Conservation (phyloP, 2,797 vertebrate genomes). For the Xiphophorus birchmanni region DNA sequence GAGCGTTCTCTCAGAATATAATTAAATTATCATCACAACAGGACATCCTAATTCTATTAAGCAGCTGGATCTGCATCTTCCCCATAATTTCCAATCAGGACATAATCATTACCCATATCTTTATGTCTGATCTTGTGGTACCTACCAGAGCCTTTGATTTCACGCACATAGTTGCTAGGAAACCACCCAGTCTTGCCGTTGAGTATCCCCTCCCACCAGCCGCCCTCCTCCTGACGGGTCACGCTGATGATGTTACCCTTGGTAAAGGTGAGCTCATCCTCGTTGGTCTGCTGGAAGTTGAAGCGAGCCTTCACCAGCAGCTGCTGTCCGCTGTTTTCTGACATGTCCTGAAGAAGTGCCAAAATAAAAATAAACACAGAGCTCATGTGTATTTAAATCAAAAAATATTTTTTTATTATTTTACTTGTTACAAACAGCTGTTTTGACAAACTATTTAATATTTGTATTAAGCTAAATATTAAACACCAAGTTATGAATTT, state of each 20-base stretch:
- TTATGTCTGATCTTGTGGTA: constrained; percentile 28
- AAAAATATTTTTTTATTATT: not conserved
- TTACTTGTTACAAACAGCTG: not conserved
- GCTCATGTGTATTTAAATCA: not conserved
- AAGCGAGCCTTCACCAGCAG: constrained; percentile 94
- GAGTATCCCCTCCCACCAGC: constrained; percentile 96
- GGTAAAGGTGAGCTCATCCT: constrained; percentile 95
- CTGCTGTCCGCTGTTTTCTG: constrained; percentile 91
- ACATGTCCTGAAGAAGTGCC: constrained; percentile 89
- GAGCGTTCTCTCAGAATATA: not conserved
- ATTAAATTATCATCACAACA: not conserved
- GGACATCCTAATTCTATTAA: constrained; percentile 6
- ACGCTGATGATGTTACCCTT: constrained; percentile 97
- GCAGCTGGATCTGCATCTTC: not conserved
- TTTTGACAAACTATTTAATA: not conserved
- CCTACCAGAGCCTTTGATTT: constrained; percentile 95
- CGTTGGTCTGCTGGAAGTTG: constrained; percentile 97
- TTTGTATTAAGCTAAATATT: not conserved
- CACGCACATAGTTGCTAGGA: constrained; percentile 97
- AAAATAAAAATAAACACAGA: not conserved
- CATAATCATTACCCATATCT: constrained; percentile 1
- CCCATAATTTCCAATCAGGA: constrained; percentile 1
- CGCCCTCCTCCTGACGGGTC: constrained; percentile 95
- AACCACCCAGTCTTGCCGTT: constrained; percentile 96
- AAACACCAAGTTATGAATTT: not conserved